Evolutionary conservation across 2,888 invertebrate species (phyloP), one percentile per base, ranked within the genome.

Genomic region (Agrochola circellaris): DNA sequence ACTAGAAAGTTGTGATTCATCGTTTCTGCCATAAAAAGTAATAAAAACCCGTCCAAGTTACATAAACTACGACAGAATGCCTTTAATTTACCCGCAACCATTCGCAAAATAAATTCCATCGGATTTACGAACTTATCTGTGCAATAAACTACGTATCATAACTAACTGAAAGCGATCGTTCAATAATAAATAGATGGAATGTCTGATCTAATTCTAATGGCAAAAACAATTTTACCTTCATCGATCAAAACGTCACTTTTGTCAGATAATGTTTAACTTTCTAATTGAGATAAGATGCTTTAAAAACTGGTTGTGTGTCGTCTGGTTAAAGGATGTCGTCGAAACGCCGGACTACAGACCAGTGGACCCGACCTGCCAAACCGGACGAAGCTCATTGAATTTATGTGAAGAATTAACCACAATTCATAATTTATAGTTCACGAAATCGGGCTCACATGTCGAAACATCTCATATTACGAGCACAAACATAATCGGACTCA

Each of bases 191-290:
- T 73, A 76, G 61, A 82, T 73, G 42, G 56, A 71, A 66, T 56
- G 75, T 82, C 84, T 71, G 81, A 85, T 88, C 83, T 85, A 81
- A 86, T 86, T 86, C 73, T 75, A 79, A 86, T 83, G 87, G 83
- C 83, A 78, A 85, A 89, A 87, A 88, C 83, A 87, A 84, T 90
- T 89, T 89, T 88, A 85, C 81, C 79, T 85, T 88, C 87, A 91
- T 93, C 91, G 88, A 93, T 94, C 93, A 92, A 91, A 88, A 87
- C 87, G 91, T 91, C 90, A 87, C 86, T 88, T 90, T 91, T 90
- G 90, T 92, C 91, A 89, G 89, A 90, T 91, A 91, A 82, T 91
- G 88, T 89, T 90, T 85, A 90, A 92, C 93, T 94, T 94, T 94
- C 94, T 94, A 94, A 93, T 93, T 90, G 90, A 92, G 92, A 91